These are phyloP conservation scores for Sitodiplosis mosellana DNA, from an alignment of 1,140 invertebrate genomes.

Conservation along the genomic window DNA sequence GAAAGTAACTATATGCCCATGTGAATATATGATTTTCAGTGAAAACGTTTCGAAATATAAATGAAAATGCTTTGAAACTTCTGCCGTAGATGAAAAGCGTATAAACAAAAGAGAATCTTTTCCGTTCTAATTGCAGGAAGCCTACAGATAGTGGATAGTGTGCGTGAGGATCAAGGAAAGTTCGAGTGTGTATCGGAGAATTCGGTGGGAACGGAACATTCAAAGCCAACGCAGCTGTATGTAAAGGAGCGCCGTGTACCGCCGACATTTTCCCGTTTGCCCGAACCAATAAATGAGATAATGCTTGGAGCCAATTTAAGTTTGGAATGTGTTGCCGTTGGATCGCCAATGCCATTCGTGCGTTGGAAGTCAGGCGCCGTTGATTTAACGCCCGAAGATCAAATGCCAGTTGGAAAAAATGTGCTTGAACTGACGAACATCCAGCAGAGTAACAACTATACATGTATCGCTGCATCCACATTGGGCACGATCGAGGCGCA, in stretches of 20 bases:
- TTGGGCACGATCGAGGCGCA: conserved; percentile 77
- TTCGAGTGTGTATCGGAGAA: conserved; percentile 91
- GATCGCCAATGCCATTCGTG: conserved; percentile 93
- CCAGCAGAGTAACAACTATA: conserved; percentile 86
- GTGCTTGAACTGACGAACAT: conserved; percentile 72
- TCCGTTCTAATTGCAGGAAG: conserved; percentile 42
- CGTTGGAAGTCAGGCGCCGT: conserved; percentile 80
- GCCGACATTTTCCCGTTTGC: conserved; percentile 84
- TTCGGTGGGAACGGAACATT: conserved; percentile 78
- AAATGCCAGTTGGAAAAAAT: conserved; percentile 69
- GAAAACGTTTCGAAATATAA: no score
- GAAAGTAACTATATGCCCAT: no score
- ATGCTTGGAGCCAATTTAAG: conserved; percentile 79
- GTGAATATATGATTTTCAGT: no score
- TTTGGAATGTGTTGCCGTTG: conserved; percentile 88
- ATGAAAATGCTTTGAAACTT: no score
- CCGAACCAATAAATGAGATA: conserved; percentile 65
- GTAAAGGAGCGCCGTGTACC: conserved; percentile 89
- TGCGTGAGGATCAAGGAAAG: conserved; percentile 78
- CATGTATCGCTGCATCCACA: conserved; percentile 86
- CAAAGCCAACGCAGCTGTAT: conserved; percentile 75
- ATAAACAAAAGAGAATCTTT: no score
- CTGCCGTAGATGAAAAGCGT: no score
- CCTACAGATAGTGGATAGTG: conserved; percentile 77
- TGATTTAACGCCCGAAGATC: conserved; percentile 70